phyloP scores from a whole-genome alignment of 2,113 vertebrate genomes.

The Nothobranchius furzeri region DNA sequence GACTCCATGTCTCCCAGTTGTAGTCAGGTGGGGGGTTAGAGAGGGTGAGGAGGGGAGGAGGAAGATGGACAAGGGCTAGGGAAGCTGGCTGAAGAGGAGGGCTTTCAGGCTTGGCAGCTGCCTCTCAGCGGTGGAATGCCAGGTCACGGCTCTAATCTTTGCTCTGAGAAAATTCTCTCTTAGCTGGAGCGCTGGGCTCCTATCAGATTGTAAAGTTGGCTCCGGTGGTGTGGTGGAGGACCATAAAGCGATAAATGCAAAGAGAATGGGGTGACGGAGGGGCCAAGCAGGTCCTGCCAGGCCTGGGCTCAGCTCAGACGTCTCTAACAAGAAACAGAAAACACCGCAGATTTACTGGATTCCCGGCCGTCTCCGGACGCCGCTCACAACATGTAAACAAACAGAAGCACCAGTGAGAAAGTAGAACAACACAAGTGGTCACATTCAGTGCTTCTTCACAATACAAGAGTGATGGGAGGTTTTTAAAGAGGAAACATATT shows the following conservation, averaged over 20 bases:
- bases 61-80: not conserved
- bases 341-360: slow-evolving; percentile 41
- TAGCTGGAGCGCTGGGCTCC: slow-evolving; percentile 38
- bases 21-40: slow-evolving; percentile 29
- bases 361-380: slow-evolving; percentile 23
- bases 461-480: too few species aligned
- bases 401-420: too few species aligned
- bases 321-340: slow-evolving; percentile 49
- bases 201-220: slow-evolving; percentile 49
- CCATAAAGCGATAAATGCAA: slow-evolving; percentile 23
- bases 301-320: slow-evolving; percentile 31
- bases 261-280: slow-evolving; percentile 15
- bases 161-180: slow-evolving; percentile 52
- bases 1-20: slow-evolving; percentile 28
- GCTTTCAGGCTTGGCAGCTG: slow-evolving; percentile 63
- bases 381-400: not conserved
- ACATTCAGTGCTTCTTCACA: too few species aligned
- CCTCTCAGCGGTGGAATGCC: slow-evolving; percentile 51
- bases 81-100: slow-evolving; percentile 27
- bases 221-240: slow-evolving; percentile 26
- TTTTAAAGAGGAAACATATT: too few species aligned
- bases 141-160: slow-evolving; percentile 52
- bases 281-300: slow-evolving; percentile 24
- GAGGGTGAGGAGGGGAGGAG: not conserved
- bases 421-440: too few species aligned